phyloP scores from a whole-genome alignment of 2,113 vertebrate species.

The Shinisaurus crocodilurus region DNA sequence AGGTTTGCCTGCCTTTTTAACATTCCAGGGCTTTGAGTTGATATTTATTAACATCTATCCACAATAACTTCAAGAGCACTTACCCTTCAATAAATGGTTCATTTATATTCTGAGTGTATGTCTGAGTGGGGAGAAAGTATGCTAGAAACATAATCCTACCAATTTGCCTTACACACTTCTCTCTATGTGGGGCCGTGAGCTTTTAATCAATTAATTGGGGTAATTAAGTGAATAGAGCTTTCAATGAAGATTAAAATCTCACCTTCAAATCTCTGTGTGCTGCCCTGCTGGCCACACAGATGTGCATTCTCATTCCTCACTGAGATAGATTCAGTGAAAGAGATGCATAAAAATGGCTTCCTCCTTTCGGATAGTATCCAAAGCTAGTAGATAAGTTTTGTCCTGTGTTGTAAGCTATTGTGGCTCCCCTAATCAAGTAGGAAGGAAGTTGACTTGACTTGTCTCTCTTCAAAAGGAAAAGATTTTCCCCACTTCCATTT shows the following conservation, averaged over 20 bases:
- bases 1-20: neutral
- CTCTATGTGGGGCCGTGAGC: neutral
- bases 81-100: neutral
- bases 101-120: neutral
- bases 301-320: neutral
- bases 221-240: slow-evolving; percentile 12
- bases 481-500: neutral
- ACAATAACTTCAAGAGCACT: neutral
- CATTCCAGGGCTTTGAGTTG: neutral
- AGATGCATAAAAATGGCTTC: neutral
- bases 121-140: neutral
- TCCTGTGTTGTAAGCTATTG: neutral
- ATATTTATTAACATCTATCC: neutral
- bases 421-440: neutral
- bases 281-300: neutral
- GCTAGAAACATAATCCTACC: neutral
- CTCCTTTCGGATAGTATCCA: neutral
- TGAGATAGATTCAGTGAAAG: neutral
- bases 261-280: neutral
- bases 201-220: slow-evolving; percentile 1
- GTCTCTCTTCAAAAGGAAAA: neutral
- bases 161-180: neutral
- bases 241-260: slow-evolving; percentile 6
- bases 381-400: neutral
- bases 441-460: neutral